Evolutionary conservation across 2,888 invertebrate genomes (phyloP), one percentile per base, ranked within the genome.

Genomic region (Pediacus dermestoides): DNA sequence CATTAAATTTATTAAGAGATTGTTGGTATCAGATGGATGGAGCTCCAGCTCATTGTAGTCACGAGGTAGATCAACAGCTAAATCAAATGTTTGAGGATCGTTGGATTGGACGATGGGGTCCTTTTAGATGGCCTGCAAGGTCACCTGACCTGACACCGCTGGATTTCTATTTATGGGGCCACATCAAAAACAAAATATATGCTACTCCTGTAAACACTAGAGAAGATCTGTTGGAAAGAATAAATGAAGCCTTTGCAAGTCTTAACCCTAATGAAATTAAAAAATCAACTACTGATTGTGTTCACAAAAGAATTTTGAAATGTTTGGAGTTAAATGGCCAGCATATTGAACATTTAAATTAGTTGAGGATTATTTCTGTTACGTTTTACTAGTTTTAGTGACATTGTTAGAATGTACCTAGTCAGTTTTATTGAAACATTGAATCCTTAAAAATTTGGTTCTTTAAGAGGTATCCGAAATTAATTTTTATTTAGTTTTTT

Each of bases 1-100:
- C 28, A 2, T 12, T 36, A 4, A 36, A 16, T 28, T 16, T 2
- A 9, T 11, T 9, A 8, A 16, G 16, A 9, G 15, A 9, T 8
- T 12, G 13, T 4, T 35, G 25, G 15, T 35, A 26, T 16, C 36
- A 36, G 22, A 16, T 36, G 30, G 36, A 36, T 22, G 36, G 36
- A 13, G 36, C 30, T 30, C 30, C 30, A 11, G 18, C 36, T 12
- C 30, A 36, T 18, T 16, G 16, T 25, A 26, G 23, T 7, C 26
- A n/a, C 2, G 26, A 34, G 9, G 16, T 34, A 2, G 23, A 13
- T 16, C 11, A 27, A n/a, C 18, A 25, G 11, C 27, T 35, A 9
- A 16, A 16, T 8, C 3, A 28, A 3, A 10, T 28, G 3, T 23
- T 23, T n/a, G 23, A n/a, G 10, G 23, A 23, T 23, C n/a, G 23